phyloP scores from a whole-genome alignment of 2,888 invertebrate species.

The Ceraclea dissimilis region DNA sequence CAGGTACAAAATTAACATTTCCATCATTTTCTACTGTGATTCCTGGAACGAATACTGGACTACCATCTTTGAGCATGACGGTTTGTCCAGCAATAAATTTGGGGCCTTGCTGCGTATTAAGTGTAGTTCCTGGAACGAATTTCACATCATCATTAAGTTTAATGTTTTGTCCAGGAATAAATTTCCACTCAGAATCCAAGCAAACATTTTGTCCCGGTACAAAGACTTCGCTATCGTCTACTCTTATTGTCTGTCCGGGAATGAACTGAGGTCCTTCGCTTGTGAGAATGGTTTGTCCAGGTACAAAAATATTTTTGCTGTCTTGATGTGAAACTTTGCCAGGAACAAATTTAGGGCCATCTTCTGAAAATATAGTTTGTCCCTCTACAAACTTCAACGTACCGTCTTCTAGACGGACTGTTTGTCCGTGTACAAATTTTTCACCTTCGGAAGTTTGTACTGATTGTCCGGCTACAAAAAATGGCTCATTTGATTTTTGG shows the following conservation, averaged over 20 bases:
- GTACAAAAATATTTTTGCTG: slow-evolving; percentile 48
- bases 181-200: slow-evolving; percentile 51
- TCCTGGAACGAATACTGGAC: slow-evolving; percentile 54
- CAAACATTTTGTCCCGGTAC: slow-evolving; percentile 57
- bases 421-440: slow-evolving; percentile 58
- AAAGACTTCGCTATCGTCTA: slow-evolving; percentile 46
- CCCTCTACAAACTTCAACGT: slow-evolving; percentile 52
- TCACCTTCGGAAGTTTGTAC: slow-evolving; percentile 50
- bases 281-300: slow-evolving; percentile 54
- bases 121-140: slow-evolving; percentile 58
- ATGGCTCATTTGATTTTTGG: slow-evolving; percentile 49
- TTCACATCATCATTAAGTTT: slow-evolving; percentile 48
- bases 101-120: slow-evolving; percentile 53
- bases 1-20: slow-evolving; percentile 51
- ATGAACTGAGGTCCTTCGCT: slow-evolving; percentile 55
- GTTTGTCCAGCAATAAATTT: slow-evolving; percentile 61
- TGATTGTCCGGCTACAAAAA: slow-evolving; percentile 65
- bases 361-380: slow-evolving; percentile 50
- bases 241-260: slow-evolving; percentile 54
- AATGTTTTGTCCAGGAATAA: slow-evolving; percentile 56
- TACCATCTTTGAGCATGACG: slow-evolving; percentile 40
- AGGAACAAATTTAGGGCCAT: slow-evolving; percentile 55
- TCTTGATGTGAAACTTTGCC: slow-evolving; percentile 47
- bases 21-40: slow-evolving; percentile 41
- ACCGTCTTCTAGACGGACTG: slow-evolving; percentile 50